These are phyloP conservation scores for Halictus quadricinctus DNA, from an alignment of 2,888 invertebrate genomes.

Conservation along the genomic window DNA sequence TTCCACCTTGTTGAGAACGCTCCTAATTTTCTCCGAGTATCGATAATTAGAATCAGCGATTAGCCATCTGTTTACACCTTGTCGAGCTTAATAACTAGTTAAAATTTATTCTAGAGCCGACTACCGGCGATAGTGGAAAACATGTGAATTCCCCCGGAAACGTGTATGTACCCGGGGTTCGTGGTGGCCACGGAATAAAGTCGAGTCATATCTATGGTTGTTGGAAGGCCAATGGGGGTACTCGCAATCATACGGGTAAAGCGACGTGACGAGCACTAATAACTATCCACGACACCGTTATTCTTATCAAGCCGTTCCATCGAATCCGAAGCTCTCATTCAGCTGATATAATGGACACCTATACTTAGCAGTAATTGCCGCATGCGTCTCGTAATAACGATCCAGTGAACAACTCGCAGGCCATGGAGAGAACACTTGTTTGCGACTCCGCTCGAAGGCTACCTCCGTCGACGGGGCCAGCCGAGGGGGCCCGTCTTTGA, in stretches of 20 bases:
- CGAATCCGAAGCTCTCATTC: constrained; percentile 52
- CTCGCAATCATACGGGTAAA: constrained; percentile 37
- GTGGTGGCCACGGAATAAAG: constrained; percentile 18
- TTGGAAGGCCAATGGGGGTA: constrained; percentile 27
- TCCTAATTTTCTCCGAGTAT: neutral
- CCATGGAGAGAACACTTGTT: constrained; percentile 41
- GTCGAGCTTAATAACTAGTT: constrained; percentile 42
- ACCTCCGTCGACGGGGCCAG: neutral
- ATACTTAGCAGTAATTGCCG: constrained; percentile 56
- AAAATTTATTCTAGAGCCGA: constrained; percentile 28
- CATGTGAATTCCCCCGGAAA: neutral
- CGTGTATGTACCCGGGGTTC: neutral
- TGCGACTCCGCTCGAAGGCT: constrained; percentile 35
- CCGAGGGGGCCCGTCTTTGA: neutral
- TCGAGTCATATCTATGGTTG: constrained; percentile 20
- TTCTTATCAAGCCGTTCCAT: constrained; percentile 55
- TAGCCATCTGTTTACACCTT: constrained; percentile 39
- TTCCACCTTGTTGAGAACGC: neutral
- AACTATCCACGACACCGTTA: constrained; percentile 49
- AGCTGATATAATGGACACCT: constrained; percentile 59
- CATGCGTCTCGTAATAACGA: constrained; percentile 55
- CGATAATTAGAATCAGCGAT: neutral
- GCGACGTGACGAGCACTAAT: constrained; percentile 56
- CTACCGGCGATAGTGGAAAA: neutral
- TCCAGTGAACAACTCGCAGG: constrained; percentile 45